A percentile compares a stretch with the other conserved stretches of the same genome.
Evolutionary conservation across 2,888 invertebrate species (phyloP).

Genomic region (Habroteleia sp.): DNA sequence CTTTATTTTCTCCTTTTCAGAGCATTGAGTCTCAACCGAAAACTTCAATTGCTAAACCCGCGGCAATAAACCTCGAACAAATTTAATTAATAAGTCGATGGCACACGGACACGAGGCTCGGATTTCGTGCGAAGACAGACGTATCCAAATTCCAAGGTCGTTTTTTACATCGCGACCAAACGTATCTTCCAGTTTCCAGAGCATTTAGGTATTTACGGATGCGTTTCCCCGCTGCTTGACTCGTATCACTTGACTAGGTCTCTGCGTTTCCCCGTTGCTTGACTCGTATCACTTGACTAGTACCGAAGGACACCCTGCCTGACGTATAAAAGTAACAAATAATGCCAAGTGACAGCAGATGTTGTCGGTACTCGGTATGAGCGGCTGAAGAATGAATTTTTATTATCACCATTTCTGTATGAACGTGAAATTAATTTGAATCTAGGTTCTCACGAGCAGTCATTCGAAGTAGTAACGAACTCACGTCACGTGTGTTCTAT

Average conservation of each 20-base stretch:
- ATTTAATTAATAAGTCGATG: neutral
- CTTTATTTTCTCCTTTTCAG: neutral
- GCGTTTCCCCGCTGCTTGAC: constrained; percentile 59
- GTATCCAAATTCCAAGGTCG: constrained; percentile 4
- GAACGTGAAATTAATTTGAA: constrained; percentile 67
- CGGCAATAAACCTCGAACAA: neutral
- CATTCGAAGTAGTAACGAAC: constrained; percentile 57
- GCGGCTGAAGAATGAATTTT: constrained; percentile 66
- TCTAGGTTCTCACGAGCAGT: constrained; percentile 50
- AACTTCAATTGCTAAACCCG: neutral
- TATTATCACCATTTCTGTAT: constrained; percentile 62
- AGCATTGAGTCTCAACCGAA: neutral
- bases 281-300: constrained; percentile 51
- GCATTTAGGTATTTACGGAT: constrained; percentile 50
- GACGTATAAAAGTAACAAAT: constrained; percentile 63
- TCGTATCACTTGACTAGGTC: constrained; percentile 44
- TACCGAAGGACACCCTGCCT: constrained; percentile 54
- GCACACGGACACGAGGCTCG: neutral
- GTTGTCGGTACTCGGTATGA: constrained; percentile 48
- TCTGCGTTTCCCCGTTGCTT: constrained; percentile 57
- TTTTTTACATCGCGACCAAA: constrained; percentile 14
- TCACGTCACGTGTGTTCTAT: constrained; percentile 65
- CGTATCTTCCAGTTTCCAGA: constrained; percentile 41
- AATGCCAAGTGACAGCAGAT: constrained; percentile 64
- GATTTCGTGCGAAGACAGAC: constrained; percentile 4